Evolutionary conservation across 1,140 invertebrate species (phyloP), one percentile per base, ranked within the genome.

Genomic region (Philaenus spumarius): DNA sequence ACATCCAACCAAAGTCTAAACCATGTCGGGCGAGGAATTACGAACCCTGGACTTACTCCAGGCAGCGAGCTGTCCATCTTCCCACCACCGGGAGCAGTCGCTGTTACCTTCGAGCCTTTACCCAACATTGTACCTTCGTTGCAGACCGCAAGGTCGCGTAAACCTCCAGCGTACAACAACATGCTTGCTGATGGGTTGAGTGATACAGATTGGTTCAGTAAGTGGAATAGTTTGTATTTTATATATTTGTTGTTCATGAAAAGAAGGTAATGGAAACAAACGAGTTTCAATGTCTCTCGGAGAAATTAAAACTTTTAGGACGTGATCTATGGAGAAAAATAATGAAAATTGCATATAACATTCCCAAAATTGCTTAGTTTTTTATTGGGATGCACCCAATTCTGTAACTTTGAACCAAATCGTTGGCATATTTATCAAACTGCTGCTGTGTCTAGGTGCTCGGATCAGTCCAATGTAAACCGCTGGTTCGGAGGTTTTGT

Each of bases 131-230:
- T 58, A 4, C 46, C 54, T 24, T 42, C 59, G 15, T 30, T 2
- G n/a, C 6, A 19, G 47, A 23, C 17, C 34, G 24, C 9, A 12
- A 12, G 30, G 37, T 34, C 39, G 24, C 19, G 20, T 4, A 23
- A 17, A 40, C 22, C 37, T 40, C 35, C 59, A 45, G 22, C 26
- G 35, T 9, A 54, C 43, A 14, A 47, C 55, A 15, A 45, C 55
- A 46, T 14, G 35, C 46, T 51, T 2, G 17, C 59, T 15, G 55
- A 24, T 42, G 37, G 45, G 3, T 47, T 61, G 26, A 45, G 40
- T 20, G 40, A 61, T 15, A 26, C 40, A 15, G 60, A 64, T 22
- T 66, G 65, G 65, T 64, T 64, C 26, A 45, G 65, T 66, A 58
- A 63, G 63, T 63, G 3, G 2, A 43, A 19, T 9, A 26, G 2